Evolutionary conservation across 1,140 invertebrate genomes (phyloP), one percentile per base, ranked within the genome.

Genomic region (Acromyrmex echinatior): DNA sequence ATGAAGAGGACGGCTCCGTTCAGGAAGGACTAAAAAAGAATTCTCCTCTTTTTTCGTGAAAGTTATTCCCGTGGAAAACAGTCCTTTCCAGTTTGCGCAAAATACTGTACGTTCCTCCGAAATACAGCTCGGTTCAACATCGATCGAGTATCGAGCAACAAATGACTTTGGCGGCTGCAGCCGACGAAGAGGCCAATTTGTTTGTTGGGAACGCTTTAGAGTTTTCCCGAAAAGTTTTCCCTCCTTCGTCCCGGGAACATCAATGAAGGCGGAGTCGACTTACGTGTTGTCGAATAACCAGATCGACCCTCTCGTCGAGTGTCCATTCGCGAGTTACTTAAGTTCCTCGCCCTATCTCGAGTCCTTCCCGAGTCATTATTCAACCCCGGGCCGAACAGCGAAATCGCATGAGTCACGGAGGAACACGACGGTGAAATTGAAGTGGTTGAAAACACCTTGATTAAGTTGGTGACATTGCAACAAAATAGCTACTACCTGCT

Each of bases 211-310:
- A 87, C 80, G 86, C 68, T 86, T 82, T 81, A 0, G 87, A 91
- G 68, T 91, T 92, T 86, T 85, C 86, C 87, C 82, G 63, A 85
- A 71, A 90, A 91, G 82, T 92, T 92, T 88, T 87, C 76, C 35
- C 68, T 56, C 56, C 45, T 53, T 49, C 89, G 70, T 68, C 28
- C 88, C 87, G 85, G 53, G 58, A 73, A 70, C 62, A 76, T n/a
- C 56, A 74, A 65, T 84, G 73, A 56, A 91, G 88, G 84, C 68
- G 84, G 78, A 87, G 87, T 79, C 86, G 89, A 90, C 89, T 90
- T 88, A 91, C 91, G 89, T 91, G 87, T 88, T 90, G 86, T 86
- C 85, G 89, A 92, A 92, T 92, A 92, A 92, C 91, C 87, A 87
- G 89, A 92, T 92, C 91, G 89, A 88, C 91, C 78, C 79, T 76